Base-by-base conservation (phyloP, 2,797 vertebrate species). In the Microchirus variegatus region DNA sequence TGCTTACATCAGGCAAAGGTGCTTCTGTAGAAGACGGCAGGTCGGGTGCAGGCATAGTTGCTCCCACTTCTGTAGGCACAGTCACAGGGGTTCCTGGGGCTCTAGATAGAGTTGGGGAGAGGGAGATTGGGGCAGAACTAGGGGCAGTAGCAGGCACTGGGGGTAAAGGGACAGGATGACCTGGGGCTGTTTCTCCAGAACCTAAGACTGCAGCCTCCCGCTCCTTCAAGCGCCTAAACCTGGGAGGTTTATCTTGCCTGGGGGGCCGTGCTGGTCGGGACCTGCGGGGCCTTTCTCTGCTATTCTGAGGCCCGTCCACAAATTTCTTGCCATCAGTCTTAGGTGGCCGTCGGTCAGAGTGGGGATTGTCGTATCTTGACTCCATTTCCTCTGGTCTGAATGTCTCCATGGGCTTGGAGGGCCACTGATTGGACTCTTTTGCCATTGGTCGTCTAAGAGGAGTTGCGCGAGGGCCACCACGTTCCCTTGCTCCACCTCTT, bases 181-280 rank as follows among this genome's bases (percentile, higher is more conserved):
- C 86, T 45, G 93, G 82, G 59, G 90, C 93, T 0, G 93, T 90
- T 12, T 95, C 94, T 0, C 97, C 97, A 59, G 92, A 91, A 5
- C 87, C 88, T 16, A 90, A 84, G 35, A 91, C 92, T 0, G 90
- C 92, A 15, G 93, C 93, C 63, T 99, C 98, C 0, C 93, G 87
- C 58, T 95, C 93, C 77, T 98, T 96, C 51, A 99, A 93, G 50
- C 98, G 92, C 41, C 98, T 92, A 68, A 99, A 99, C 49, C 98
- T 94, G 0, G 98, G 98, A 0, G 98, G 98, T 53, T 99, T 99
- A 86, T 99, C 98, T 60, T 99, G 98, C 63, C 97, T 93, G 0
- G 98, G 98, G 22, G 98, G 97, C 19, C 98, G 89, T 0, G 97
- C 94, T 46, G 98, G 97, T 17, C 98, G 91, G 38, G 98, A 95